Conservation (phyloP, 2,113 vertebrate genomes). For the Entomyzon cyanotis region DNA sequence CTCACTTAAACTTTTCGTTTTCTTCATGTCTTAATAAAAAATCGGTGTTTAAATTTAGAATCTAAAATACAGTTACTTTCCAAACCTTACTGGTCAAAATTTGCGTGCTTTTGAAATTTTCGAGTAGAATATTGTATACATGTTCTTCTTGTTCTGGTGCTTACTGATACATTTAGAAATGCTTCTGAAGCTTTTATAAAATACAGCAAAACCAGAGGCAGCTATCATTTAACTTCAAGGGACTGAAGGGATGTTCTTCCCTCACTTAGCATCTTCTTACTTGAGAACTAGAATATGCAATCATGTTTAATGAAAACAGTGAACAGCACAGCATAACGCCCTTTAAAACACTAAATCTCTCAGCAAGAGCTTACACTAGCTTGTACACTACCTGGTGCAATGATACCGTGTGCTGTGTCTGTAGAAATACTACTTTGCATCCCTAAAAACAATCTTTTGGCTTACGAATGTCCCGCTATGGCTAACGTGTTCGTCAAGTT, state of each 20-base stretch:
- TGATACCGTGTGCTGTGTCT: neutral
- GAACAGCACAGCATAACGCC: neutral
- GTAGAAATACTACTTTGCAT: neutral
- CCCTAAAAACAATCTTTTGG: neutral
- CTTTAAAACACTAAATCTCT: neutral
- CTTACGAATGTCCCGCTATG: neutral
- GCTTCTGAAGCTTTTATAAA: neutral
- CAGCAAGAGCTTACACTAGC: neutral
- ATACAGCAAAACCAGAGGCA: neutral
- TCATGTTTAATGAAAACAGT: neutral
- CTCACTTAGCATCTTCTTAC: neutral
- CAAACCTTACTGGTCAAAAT: neutral
- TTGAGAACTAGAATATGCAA: neutral
- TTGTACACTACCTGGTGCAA: neutral
- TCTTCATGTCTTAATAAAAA: neutral
- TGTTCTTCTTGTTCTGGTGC: neutral
- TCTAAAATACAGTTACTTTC: neutral
- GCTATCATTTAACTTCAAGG: neutral
- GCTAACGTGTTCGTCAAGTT: neutral
- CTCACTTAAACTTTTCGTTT: neutral
- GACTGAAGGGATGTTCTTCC: neutral
- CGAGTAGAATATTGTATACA: neutral
- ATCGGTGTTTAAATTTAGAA: neutral
- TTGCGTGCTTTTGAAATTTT: neutral
- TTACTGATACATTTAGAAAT: neutral